Conservation (phyloP, 1,140 invertebrate genomes). For the Argopecten irradians region DNA sequence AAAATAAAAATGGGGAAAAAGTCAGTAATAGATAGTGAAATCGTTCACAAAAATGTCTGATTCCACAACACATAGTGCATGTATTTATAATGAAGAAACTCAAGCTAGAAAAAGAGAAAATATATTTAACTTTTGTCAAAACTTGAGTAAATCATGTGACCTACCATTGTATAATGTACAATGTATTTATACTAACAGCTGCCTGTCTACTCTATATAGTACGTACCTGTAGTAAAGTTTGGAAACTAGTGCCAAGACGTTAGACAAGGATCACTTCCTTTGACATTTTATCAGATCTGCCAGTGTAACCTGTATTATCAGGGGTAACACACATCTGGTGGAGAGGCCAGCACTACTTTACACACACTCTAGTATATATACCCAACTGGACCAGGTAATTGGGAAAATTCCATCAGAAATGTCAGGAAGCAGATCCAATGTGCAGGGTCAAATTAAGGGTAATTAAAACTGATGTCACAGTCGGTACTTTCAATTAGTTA, state of each 20-base stretch:
- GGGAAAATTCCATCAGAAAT: slow-evolving; percentile 3
- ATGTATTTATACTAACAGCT: too few relatives aligned
- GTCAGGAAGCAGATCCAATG: slow-evolving; percentile 15
- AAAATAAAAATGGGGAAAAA: too few relatives aligned
- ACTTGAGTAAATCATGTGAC: too few relatives aligned
- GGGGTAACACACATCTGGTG: not conserved
- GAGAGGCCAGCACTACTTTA: not conserved
- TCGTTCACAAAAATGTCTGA: too few relatives aligned
- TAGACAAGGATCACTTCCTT: not conserved
- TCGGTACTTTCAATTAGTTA: not conserved
- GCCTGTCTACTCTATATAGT: not conserved
- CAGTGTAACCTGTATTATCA: not conserved
- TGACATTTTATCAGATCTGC: slow-evolving; percentile 21
- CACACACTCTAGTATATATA: not conserved
- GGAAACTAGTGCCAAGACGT: not conserved
- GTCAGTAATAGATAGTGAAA: too few relatives aligned
- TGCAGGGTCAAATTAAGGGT: not conserved
- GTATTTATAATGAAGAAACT: too few relatives aligned
- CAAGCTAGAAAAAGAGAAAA: too few relatives aligned
- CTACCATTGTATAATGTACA: too few relatives aligned
- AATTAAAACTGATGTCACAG: slow-evolving; percentile 13
- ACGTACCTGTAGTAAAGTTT: not conserved
- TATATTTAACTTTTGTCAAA: too few relatives aligned
- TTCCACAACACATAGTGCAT: too few relatives aligned
- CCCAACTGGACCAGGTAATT: not conserved